Percentiles rank a stretch among this genome's conserved stretches.
Evolutionary conservation across 2,888 invertebrate genomes (phyloP).

Genomic region (Nineta flava): DNA sequence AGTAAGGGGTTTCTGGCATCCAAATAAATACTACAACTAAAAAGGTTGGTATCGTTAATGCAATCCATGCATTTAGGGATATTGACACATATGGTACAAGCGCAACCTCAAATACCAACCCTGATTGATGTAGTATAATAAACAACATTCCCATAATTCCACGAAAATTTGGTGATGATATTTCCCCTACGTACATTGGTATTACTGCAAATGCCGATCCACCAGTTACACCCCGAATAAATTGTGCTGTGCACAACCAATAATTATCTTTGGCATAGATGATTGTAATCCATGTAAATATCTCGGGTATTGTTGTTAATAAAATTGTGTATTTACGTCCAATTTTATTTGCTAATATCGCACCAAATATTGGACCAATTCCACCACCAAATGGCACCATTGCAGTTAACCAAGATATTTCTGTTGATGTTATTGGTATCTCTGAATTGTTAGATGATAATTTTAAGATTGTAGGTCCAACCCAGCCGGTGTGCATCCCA

Average conservation of each 20-base stretch:
- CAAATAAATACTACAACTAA: conserved; percentile 39
- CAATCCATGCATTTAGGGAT: conserved; percentile 33
- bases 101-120: conserved; percentile 42
- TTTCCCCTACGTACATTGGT: conserved; percentile 45
- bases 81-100: conserved; percentile 40
- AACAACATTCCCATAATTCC: conserved; percentile 46
- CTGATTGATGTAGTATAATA: conserved; percentile 36
- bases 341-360: neutral
- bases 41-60: conserved; percentile 36
- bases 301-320: neutral
- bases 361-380: neutral
- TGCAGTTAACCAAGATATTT: conserved; percentile 1
- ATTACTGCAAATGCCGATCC: conserved; percentile 26
- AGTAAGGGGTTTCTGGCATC: conserved; percentile 48
- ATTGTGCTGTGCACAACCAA: conserved; percentile 12
- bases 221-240: conserved; percentile 45
- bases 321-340: conserved; percentile 4
- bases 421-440: neutral
- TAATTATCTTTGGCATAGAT: neutral
- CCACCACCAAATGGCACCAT: conserved; percentile 2
- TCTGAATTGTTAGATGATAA: neutral
- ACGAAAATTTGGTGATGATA: conserved; percentile 36
- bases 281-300: conserved; percentile 3
- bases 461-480: neutral
- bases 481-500: conserved; percentile 5